These are phyloP conservation scores for Labroides dimidiatus DNA, from an alignment of 2,797 vertebrate genomes.

Conservation along the genomic window DNA sequence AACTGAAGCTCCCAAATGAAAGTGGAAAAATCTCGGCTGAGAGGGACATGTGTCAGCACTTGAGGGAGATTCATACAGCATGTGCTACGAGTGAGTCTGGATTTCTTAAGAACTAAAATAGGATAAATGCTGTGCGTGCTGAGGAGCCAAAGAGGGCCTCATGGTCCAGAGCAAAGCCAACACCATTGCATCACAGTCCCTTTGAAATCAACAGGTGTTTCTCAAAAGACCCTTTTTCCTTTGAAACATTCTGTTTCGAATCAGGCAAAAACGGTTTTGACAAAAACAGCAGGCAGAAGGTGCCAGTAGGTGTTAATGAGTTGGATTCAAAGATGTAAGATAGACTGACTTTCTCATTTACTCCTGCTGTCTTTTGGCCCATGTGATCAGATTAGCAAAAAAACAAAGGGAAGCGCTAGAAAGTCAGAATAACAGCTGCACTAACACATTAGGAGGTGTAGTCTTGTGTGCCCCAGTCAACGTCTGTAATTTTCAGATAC, in stretches of 20 bases:
- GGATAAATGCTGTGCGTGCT: slow-evolving; percentile 65
- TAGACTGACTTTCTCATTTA: background rate
- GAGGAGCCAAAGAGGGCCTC: slow-evolving; percentile 60
- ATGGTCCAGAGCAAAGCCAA: slow-evolving; percentile 67
- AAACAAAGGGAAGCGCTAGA: slow-evolving; percentile 9
- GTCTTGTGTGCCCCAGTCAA: background rate
- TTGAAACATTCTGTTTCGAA: slow-evolving; percentile 69
- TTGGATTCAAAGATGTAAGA: slow-evolving; percentile 15
- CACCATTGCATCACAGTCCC: slow-evolving; percentile 74
- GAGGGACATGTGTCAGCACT: slow-evolving; percentile 66
- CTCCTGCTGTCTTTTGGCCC: background rate
- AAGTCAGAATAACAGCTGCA: slow-evolving; percentile 5
- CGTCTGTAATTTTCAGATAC: slow-evolving; percentile 13
- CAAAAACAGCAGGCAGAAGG: slow-evolving; percentile 42
- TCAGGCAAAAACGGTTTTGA: slow-evolving; percentile 57
- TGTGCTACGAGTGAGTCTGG: slow-evolving; percentile 56
- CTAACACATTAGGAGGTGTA: background rate
- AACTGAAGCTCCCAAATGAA: slow-evolving; percentile 27
- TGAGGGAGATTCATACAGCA: slow-evolving; percentile 58
- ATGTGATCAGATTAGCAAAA: slow-evolving; percentile 9
- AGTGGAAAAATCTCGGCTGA: slow-evolving; percentile 46
- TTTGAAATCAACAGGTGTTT: slow-evolving; percentile 81
- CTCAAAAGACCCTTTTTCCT: slow-evolving; percentile 63
- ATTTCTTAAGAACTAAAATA: slow-evolving; percentile 58
- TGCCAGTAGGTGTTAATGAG: slow-evolving; percentile 6